Percentiles rank a stretch among this genome's conserved stretches.
Evolutionary conservation across 2,888 invertebrate genomes (phyloP).

Genomic region (Torymus texanus): DNA sequence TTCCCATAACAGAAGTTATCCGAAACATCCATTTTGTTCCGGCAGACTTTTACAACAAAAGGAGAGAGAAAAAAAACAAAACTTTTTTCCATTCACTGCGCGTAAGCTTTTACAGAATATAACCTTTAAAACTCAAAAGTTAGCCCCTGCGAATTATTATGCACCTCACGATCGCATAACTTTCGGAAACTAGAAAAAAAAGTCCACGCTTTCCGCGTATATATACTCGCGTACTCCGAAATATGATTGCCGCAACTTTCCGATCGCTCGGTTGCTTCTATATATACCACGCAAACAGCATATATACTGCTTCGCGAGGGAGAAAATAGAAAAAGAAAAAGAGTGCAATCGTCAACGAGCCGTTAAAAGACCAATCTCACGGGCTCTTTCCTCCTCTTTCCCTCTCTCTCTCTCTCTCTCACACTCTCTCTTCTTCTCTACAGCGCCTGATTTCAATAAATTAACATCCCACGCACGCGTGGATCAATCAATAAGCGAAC

Average conservation of each 20-base stretch:
- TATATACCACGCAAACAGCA: no score
- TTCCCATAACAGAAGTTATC: no score
- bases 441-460: slow-evolving; percentile 51
- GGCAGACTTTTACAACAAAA: no score
- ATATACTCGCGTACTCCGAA: neutral
- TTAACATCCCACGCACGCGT: slow-evolving; percentile 35
- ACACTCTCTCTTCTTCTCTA: neutral
- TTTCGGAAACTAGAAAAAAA: no score
- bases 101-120: neutral
- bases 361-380: slow-evolving; percentile 3
- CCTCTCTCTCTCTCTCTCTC: neutral
- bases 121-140: slow-evolving; percentile 8
- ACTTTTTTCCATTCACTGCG: no score
- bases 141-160: neutral
- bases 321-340: no score
- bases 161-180: no score
- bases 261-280: no score
- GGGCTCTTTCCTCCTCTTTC: neutral
- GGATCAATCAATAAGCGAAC: slow-evolving; percentile 46
- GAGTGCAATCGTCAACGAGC: neutral
- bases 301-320: no score
- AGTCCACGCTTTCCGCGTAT: no score
- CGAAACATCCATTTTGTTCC: no score
- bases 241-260: neutral
- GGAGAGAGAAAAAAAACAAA: no score